A percentile compares a stretch with the other conserved stretches of the same genome.
Conservation (phyloP, 1,140 invertebrate genomes). For the Aphelenchoides fujianensis region DNA sequence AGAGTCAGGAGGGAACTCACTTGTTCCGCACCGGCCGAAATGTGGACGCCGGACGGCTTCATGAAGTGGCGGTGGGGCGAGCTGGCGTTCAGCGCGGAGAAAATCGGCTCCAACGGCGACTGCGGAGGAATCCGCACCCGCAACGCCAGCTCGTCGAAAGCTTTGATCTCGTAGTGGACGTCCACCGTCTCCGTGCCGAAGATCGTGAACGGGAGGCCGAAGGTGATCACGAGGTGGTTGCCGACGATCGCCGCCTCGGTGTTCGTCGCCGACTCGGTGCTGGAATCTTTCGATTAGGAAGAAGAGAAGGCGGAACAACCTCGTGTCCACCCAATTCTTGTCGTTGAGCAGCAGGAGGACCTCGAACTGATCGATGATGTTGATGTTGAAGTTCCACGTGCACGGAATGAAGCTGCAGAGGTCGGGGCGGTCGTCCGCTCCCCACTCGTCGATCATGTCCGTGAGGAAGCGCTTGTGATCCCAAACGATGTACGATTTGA, state of each 20-base stretch:
- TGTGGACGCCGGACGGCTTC: slow-evolving; percentile 22
- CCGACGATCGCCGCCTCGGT: slow-evolving; percentile 54
- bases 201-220: slow-evolving; percentile 54
- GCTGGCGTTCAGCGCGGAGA: slow-evolving; percentile 33
- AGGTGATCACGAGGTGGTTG: slow-evolving; percentile 46
- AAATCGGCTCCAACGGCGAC: slow-evolving; percentile 40
- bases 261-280: slow-evolving; percentile 49
- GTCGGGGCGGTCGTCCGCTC: slow-evolving; percentile 79
- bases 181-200: slow-evolving; percentile 48
- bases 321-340: slow-evolving; percentile 90
- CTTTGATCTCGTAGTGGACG: slow-evolving; percentile 47
- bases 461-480: slow-evolving; percentile 65
- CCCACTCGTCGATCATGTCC: slow-evolving; percentile 92
- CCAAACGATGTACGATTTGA: slow-evolving; percentile 64
- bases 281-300: slow-evolving; percentile 7
- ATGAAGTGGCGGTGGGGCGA: slow-evolving; percentile 19
- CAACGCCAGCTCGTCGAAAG: slow-evolving; percentile 46
- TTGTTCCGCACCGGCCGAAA: slow-evolving; percentile 14
- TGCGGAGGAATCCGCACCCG: slow-evolving; percentile 47
- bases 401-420: slow-evolving; percentile 92
- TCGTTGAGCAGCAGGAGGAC: slow-evolving; percentile 88
- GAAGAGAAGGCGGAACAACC: slow-evolving; percentile 21
- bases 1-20: neutral
- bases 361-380: slow-evolving; percentile 87
- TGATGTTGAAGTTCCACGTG: slow-evolving; percentile 85